phyloP scores from a whole-genome alignment of 1,140 invertebrate species.

The Drosophila nasuta region DNA sequence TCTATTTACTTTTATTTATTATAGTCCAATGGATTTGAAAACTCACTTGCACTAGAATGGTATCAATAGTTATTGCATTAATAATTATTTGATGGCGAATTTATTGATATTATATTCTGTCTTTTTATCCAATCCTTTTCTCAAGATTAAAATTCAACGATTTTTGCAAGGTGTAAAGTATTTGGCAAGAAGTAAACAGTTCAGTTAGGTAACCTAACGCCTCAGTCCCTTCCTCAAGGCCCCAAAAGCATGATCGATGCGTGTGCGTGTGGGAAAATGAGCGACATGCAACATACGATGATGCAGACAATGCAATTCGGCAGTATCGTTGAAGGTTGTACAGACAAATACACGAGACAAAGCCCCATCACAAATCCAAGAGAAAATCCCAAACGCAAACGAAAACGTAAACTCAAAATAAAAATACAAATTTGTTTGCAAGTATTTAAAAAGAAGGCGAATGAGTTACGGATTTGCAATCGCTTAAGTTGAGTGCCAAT shows the following conservation, averaged over 20 bases:
- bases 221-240: not conserved
- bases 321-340: conserved; percentile 70
- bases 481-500: conserved; percentile 79
- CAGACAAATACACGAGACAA: conserved; percentile 18
- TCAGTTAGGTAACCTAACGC: conserved; percentile 4
- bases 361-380: conserved; percentile 8
- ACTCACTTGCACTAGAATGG: too few species aligned
- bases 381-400: conserved; percentile 25
- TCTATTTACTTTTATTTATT: too few species aligned
- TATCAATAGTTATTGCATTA: too few species aligned
- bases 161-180: conserved; percentile 2
- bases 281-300: conserved; percentile 32
- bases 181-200: conserved; percentile 26
- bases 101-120: too few species aligned
- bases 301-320: conserved; percentile 34
- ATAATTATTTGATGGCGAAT: too few species aligned
- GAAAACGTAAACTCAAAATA: conserved; percentile 9
- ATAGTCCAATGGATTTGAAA: too few species aligned
- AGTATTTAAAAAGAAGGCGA: conserved; percentile 64
- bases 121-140: too few species aligned
- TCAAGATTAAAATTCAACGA: not conserved
- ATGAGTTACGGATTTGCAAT: conserved; percentile 84
- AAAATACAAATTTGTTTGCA: conserved; percentile 54
- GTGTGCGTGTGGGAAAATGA: conserved; percentile 59
- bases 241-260: not conserved